phyloP scores from a whole-genome alignment of 2,888 invertebrate species.

The Noctua janthe region DNA sequence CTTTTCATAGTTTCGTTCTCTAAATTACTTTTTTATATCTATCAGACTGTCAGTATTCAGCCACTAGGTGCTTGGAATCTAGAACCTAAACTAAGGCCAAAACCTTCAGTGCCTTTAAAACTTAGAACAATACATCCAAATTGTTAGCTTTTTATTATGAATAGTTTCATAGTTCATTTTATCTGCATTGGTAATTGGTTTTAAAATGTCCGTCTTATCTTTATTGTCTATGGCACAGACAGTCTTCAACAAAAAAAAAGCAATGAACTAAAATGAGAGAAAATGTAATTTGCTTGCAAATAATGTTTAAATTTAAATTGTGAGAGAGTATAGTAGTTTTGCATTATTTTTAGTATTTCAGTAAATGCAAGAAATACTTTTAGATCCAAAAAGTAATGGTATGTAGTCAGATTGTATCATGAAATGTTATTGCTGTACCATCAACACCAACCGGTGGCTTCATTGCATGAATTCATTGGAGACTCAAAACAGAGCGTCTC shows the following conservation, averaged over 20 bases:
- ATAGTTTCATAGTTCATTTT: not conserved
- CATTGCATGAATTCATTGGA: conserved; percentile 57
- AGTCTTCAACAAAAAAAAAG: conserved; percentile 63
- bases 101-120: not conserved
- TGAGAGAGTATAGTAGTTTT: conserved; percentile 70
- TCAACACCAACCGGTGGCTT: conserved; percentile 83
- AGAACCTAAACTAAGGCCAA: not conserved
- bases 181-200: conserved; percentile 24
- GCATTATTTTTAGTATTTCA: conserved; percentile 56
- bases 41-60: not conserved
- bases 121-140: not conserved
- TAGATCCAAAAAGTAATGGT: conserved; percentile 79
- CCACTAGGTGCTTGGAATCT: not conserved
- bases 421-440: conserved; percentile 69
- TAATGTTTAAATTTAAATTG: conserved; percentile 70
- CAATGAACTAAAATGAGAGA: conserved; percentile 69
- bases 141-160: not conserved
- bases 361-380: conserved; percentile 66
- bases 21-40: not conserved
- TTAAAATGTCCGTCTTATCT: conserved; percentile 17
- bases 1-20: not conserved
- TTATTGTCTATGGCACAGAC: conserved; percentile 44
- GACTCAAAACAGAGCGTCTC: conserved; percentile 29
- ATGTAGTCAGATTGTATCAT: conserved; percentile 70
- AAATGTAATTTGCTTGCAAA: conserved; percentile 72